These are phyloP conservation scores for Thinocorus orbignyianus DNA, from an alignment of 2,113 vertebrate species.

Conservation along the genomic window DNA sequence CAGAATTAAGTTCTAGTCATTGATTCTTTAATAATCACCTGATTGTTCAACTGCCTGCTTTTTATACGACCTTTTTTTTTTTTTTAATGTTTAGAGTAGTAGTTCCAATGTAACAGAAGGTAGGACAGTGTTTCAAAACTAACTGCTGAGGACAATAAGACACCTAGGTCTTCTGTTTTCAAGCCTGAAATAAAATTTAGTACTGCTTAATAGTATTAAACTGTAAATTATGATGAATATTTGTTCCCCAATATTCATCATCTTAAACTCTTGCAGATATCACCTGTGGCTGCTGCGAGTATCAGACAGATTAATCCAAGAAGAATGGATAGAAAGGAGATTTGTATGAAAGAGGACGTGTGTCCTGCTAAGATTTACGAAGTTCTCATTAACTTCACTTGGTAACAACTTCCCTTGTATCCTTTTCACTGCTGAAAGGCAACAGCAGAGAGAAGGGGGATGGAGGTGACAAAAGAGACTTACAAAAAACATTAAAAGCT, in stretches of 20 bases:
- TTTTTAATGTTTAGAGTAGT: neutral
- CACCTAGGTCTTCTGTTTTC: neutral
- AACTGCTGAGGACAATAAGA: neutral
- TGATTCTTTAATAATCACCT: neutral
- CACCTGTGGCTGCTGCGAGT: neutral
- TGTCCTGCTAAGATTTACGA: neutral
- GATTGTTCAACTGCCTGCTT: neutral
- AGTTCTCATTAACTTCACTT: neutral
- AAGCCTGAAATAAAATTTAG: neutral
- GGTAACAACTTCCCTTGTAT: neutral
- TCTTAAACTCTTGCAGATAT: neutral
- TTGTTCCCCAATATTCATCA: neutral
- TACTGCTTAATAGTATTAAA: neutral
- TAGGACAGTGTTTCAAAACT: neutral
- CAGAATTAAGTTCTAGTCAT: neutral
- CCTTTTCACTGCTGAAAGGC: neutral
- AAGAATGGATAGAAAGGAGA: neutral
- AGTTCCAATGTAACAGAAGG: neutral
- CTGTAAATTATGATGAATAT: neutral
- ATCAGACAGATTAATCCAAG: neutral
- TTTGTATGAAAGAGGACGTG: neutral
- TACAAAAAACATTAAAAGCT: neutral
- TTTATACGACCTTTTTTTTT: neutral
- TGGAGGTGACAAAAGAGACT: neutral
- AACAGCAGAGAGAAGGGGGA: neutral